A percentile compares a stretch with the other conserved stretches of the same genome.
These are phyloP conservation scores for Vannuccia rotundouncinata DNA, from an alignment of 2,888 invertebrate genomes.

Conservation along the genomic window DNA sequence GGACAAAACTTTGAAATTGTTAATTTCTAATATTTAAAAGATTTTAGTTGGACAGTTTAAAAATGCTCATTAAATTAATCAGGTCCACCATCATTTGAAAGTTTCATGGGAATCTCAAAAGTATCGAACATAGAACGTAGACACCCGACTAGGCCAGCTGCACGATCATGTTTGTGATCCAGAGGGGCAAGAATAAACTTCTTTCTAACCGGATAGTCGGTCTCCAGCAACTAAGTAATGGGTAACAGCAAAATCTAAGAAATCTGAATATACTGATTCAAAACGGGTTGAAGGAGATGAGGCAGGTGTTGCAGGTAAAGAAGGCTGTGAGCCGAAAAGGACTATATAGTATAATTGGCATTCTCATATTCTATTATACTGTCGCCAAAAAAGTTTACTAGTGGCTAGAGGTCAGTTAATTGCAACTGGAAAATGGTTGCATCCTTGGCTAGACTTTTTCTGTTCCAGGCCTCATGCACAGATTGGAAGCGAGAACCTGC, in stretches of 20 bases:
- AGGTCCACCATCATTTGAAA: neutral
- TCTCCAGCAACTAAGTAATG: neutral
- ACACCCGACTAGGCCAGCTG: neutral
- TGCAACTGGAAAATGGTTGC: too few species aligned
- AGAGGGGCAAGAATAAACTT: neutral
- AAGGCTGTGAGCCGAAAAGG: neutral
- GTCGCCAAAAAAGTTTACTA: too few species aligned
- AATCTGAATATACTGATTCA: neutral
- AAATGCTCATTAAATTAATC: too few species aligned
- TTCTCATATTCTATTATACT: too few species aligned
- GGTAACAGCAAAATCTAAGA: neutral
- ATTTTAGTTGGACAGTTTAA: too few species aligned
- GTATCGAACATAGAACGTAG: neutral
- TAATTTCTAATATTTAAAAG: too few species aligned
- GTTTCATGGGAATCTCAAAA: neutral
- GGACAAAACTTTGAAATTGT: too few species aligned
- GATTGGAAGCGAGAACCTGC: too few species aligned
- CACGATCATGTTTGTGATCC: neutral
- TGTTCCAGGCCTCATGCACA: too few species aligned
- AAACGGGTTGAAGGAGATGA: neutral
- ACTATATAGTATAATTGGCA: too few species aligned
- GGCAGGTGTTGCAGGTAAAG: neutral
- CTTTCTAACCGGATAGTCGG: neutral
- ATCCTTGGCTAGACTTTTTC: too few species aligned
- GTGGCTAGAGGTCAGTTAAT: too few species aligned